Evolutionary conservation across 2,888 invertebrate species (phyloP).

Genomic region (Xestia c-nigrum): DNA sequence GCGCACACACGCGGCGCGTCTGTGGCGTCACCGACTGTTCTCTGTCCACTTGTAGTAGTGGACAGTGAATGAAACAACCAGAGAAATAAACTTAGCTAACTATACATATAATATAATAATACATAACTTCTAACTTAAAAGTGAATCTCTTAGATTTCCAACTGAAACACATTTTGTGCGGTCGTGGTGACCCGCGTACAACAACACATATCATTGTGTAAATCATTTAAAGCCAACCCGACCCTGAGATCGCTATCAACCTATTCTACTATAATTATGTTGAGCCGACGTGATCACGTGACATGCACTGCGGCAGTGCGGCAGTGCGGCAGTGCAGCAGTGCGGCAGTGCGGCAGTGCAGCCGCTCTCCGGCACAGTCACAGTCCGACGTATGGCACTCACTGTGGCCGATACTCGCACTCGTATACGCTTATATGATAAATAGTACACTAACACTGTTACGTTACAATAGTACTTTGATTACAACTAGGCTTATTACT

Average conservation of each 20-base stretch:
- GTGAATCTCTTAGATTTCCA: conserved; percentile 79
- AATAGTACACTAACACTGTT: conserved; percentile 41
- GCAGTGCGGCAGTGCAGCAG: too few species aligned
- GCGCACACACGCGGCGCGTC: neutral
- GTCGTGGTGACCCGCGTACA: conserved; percentile 70
- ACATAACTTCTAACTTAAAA: conserved; percentile 67
- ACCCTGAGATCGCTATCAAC: conserved; percentile 49
- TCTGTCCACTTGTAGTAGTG: conserved; percentile 41
- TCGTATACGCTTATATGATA: conserved; percentile 25
- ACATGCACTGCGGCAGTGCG: too few species aligned
- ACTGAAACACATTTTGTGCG: conserved; percentile 78
- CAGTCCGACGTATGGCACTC: conserved; percentile 77
- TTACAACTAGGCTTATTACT: conserved; percentile 49
- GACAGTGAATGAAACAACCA: conserved; percentile 65
- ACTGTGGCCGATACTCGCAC: conserved; percentile 62
- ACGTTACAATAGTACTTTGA: conserved; percentile 48
- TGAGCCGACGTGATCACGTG: conserved; percentile 69
- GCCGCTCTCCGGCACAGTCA: conserved; percentile 61
- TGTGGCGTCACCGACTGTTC: conserved; percentile 29
- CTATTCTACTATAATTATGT: conserved; percentile 61
- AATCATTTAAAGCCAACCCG: conserved; percentile 77
- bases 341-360: too few species aligned
- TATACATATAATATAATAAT: conserved; percentile 48
- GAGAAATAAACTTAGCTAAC: conserved; percentile 55
- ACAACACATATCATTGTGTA: conserved; percentile 67